Percentiles rank a stretch among this genome's conserved stretches.
Evolutionary conservation across 2,797 vertebrate species (phyloP).

Genomic region (Sebastes trivittatus): DNA sequence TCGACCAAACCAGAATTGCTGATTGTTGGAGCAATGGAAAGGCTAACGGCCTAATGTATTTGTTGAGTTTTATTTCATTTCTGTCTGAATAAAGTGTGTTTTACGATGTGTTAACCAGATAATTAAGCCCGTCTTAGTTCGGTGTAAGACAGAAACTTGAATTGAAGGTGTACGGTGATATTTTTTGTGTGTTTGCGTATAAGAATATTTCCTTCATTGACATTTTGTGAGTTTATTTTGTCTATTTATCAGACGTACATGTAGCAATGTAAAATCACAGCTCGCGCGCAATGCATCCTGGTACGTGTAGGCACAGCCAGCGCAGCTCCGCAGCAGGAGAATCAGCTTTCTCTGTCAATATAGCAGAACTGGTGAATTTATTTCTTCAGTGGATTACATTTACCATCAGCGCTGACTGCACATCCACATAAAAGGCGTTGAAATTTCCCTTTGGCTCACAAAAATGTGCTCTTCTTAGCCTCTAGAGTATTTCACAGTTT

Average conservation of each 20-base stretch:
- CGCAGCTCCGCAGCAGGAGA: no score
- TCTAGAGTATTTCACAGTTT: neutral
- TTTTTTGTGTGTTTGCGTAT: neutral
- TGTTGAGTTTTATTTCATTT: no score
- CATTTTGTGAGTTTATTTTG: no score
- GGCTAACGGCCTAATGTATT: rapidly evolving
- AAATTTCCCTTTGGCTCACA: neutral
- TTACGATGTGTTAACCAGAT: rapidly evolving
- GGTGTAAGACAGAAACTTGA: neutral
- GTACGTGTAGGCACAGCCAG: no score
- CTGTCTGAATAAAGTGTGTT: no score
- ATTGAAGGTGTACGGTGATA: neutral
- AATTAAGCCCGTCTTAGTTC: neutral
- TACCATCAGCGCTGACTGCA: neutral
- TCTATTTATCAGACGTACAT: no score
- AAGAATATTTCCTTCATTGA: neutral
- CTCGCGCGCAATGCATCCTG: no score
- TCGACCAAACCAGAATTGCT: no score
- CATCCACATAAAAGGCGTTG: neutral
- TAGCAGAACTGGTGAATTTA: neutral
- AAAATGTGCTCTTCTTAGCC: neutral
- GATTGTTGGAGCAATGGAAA: no score
- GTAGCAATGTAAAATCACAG: no score
- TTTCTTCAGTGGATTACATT: neutral
- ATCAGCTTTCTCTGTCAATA: no score